Evolutionary conservation across 2,113 vertebrate genomes (phyloP).

Genomic region (Protobothrops mucrosquamatus): DNA sequence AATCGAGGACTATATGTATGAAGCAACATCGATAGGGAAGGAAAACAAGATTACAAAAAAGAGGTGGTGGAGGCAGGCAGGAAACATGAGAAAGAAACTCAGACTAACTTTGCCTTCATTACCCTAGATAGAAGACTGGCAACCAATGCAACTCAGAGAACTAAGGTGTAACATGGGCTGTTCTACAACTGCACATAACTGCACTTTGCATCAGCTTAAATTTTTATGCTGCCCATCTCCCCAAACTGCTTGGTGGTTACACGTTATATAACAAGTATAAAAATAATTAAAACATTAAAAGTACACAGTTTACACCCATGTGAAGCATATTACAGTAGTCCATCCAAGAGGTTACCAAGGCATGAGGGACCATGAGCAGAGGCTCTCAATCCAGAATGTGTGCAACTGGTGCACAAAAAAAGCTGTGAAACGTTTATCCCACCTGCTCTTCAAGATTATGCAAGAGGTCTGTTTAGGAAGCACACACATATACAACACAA

Average conservation of each 20-base stretch:
- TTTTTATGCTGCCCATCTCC: not conserved
- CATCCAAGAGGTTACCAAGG: not conserved
- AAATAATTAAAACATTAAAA: too few species aligned
- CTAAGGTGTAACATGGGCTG: not conserved
- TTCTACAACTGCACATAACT: not conserved
- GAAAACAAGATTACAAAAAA: not conserved
- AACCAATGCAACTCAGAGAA: not conserved
- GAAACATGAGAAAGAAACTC: not conserved
- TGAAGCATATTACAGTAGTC: not conserved
- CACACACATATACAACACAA: not conserved
- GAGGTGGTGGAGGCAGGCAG: not conserved
- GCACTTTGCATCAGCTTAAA: not conserved
- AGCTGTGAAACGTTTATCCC: not conserved
- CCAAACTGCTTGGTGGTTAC: too few species aligned
- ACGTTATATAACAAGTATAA: too few species aligned
- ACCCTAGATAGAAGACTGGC: not conserved
- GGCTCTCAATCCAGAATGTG: not conserved
- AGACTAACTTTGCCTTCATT: not conserved
- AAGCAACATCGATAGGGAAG: not conserved
- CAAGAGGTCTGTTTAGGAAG: not conserved
- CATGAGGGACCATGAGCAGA: not conserved
- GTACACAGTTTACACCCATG: not conserved
- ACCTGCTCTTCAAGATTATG: not conserved
- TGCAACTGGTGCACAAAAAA: not conserved
- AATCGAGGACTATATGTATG: too few species aligned